Evolutionary conservation across 2,888 invertebrate species (phyloP), one percentile per base, ranked within the genome.

Genomic region (Ormyrus pomaceus): DNA sequence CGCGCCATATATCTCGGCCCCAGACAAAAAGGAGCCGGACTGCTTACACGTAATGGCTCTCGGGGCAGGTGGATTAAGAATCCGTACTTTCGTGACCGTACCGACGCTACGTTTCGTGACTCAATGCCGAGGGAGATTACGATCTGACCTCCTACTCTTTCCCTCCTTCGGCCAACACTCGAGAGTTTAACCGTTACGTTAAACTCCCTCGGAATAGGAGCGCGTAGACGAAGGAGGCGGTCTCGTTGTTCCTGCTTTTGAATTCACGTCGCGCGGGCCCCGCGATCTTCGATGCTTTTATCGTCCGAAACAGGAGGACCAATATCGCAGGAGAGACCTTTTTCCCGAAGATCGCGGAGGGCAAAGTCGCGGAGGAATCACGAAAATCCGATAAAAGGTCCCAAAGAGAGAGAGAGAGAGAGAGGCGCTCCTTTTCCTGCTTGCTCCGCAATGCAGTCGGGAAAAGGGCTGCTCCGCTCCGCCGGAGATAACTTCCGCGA

Each of bases 121-220:
- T 86, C 83, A 85, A 83, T 84, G 83, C 84, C 83, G 84, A 85
- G 83, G 83, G 83, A 85, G 87, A 87, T 87, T 87, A 85, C 82
- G 84, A 87, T 87, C 87, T 86, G 87, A 87, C 86, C 88, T 84
- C 77, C 45, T 46, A 13, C 8, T 8, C 46, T 0, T 53, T 48
- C 45, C 13, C 51, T n/a, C 65, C 48, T 11, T 8, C 58, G 19
- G 1, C 53, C 9, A 10, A 10, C 50, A 9, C 56, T 53, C 86
- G 84, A 84, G 84, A 87, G 86, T 86, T 86, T 84, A 84, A 87
- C 86, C 86, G 85, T 87, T 87, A 87, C 85, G 82, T 86, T 86
- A 86, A 88, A 87, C 84, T 86, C 83, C 76, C 77, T 2, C 59
- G n/a, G 34, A 48, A 11, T 8, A 53, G 70, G 64, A 9, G 7